Conservation (phyloP, 2,113 vertebrate species). For the Burhinus oedicnemus region DNA sequence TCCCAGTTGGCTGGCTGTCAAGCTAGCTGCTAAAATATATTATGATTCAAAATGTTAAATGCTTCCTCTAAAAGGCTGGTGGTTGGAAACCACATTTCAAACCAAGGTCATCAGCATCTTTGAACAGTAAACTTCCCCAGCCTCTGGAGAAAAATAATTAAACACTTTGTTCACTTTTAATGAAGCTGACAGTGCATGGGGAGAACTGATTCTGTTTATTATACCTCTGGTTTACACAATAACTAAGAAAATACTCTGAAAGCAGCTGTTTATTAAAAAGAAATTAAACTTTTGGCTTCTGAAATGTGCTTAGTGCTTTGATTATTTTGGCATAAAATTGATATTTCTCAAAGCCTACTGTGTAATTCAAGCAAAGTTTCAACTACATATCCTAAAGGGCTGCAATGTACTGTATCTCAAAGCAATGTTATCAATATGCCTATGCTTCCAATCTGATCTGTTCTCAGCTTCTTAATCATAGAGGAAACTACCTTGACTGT, state of each 20-base stretch:
- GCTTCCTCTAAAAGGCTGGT: background rate
- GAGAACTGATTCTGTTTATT: background rate
- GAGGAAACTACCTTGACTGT: background rate
- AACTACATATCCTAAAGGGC: background rate
- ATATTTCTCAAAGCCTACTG: background rate
- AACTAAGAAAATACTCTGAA: background rate
- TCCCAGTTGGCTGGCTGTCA: background rate
- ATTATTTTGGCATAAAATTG: background rate
- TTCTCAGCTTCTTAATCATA: background rate
- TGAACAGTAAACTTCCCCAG: background rate
- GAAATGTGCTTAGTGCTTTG: background rate
- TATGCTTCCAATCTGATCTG: background rate
- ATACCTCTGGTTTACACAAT: background rate
- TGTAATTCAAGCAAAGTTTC: background rate
- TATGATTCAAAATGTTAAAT: background rate
- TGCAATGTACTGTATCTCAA: background rate
- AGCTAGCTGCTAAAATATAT: background rate
- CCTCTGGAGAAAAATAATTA: background rate
- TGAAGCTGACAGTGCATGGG: background rate
- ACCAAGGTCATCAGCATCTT: background rate
- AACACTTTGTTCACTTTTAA: background rate
- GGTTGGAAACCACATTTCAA: background rate
- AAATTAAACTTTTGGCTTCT: background rate
- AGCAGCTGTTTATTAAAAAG: background rate
- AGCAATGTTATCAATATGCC: rapidly evolving